phyloP scores from a whole-genome alignment of 2,797 vertebrate genomes.

The Vireo griseus region DNA sequence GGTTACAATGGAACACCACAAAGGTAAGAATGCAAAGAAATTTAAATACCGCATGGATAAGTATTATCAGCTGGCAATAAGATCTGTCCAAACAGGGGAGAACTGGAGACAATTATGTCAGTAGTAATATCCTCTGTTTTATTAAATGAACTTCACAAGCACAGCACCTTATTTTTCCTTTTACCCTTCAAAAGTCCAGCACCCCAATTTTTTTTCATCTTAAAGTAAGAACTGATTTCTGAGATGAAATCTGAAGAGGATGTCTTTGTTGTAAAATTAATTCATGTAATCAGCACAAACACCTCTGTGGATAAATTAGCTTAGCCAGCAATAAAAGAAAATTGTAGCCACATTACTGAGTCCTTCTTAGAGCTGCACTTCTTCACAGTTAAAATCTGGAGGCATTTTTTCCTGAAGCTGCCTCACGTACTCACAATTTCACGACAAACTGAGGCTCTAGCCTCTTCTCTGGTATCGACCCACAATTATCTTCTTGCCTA shows the following conservation, averaged over 20 bases:
- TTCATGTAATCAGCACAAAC: not conserved
- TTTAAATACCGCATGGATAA: not conserved
- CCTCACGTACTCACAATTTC: not conserved
- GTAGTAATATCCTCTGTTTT: not conserved
- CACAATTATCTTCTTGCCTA: not conserved
- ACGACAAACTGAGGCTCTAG: not conserved
- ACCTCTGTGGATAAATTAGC: not conserved
- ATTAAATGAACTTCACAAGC: not conserved
- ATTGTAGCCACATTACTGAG: not conserved
- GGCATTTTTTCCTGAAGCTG: not conserved
- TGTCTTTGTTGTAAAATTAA: not conserved
- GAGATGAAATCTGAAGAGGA: not conserved
- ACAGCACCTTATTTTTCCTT: not conserved
- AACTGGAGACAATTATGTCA: not conserved
- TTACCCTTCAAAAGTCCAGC: not conserved
- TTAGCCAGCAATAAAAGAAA: not conserved
- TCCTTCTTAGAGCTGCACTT: not conserved
- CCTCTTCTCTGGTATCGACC: not conserved
- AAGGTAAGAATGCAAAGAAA: not conserved
- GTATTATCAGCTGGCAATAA: not conserved
- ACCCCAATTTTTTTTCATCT: not conserved
- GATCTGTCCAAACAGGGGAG: not conserved
- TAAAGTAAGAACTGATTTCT: not conserved
- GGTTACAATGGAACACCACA: not conserved
- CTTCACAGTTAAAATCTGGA: not conserved